Evolutionary conservation across 2,888 invertebrate species (phyloP).

Genomic region (Prosapia bicincta): DNA sequence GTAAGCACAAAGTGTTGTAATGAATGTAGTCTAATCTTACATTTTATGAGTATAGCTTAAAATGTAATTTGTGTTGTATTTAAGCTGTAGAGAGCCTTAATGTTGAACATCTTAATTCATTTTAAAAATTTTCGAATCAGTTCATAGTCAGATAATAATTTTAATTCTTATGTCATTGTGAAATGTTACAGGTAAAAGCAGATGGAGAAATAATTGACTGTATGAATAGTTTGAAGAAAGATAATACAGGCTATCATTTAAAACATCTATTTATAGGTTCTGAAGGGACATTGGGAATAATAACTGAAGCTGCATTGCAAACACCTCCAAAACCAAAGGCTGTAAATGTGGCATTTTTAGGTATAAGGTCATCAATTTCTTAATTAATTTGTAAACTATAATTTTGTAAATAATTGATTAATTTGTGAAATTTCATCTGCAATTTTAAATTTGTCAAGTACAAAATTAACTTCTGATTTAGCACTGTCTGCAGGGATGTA

Average conservation of each 20-base stretch:
- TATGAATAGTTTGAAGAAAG: conserved; percentile 84
- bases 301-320: conserved; percentile 88
- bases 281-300: conserved; percentile 92
- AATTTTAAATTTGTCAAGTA: neutral
- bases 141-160: too few relatives aligned
- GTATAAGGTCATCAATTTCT: conserved; percentile 53
- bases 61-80: too few relatives aligned
- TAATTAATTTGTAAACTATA: too few relatives aligned
- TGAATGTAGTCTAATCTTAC: too few relatives aligned
- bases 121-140: too few relatives aligned
- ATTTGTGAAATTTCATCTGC: neutral
- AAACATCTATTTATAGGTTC: conserved; percentile 97
- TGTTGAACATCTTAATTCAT: too few relatives aligned
- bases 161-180: too few relatives aligned
- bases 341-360: conserved; percentile 84
- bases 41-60: too few relatives aligned
- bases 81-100: too few relatives aligned
- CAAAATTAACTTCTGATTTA: neutral
- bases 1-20: too few relatives aligned
- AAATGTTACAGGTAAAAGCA: conserved; percentile 70
- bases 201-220: conserved; percentile 83
- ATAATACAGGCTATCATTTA: conserved; percentile 96
- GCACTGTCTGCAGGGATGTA: too few relatives aligned
- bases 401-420: neutral
- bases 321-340: conserved; percentile 83